Evolutionary conservation across 2,113 vertebrate species (phyloP), one percentile per base, ranked within the genome.

Genomic region (Silurus glanis): DNA sequence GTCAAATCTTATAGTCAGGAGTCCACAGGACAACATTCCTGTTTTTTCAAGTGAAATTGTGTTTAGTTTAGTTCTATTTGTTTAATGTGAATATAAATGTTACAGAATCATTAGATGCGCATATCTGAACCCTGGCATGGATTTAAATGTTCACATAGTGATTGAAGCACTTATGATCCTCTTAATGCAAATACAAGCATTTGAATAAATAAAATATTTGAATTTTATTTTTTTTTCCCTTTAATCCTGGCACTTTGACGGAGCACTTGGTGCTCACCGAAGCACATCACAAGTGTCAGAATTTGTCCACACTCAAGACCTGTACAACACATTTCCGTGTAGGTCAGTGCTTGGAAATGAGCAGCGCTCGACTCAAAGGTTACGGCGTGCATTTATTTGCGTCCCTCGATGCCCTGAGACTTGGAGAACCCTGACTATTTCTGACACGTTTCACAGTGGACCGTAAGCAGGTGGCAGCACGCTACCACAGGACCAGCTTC

Each of bases 311-410:
- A 90, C 91, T 92, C 92, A 90, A 92, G 91, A 92, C 91, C 90
- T 91, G 91, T 92, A 91, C 92, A 92, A 85, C 89, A 76, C 92
- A 92, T 91, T 94, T 94, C 93, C 88, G 89, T 92, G 92, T 95
- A 95, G 94, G 94, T 95, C 94, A 95, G 88, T n/a, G 93, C 92
- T 95, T 95, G 83, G 91, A 93, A 94, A 94, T 94, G 94, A 95
- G 94, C 93, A 90, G 89, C 89, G 92, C 92, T 92, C 93, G 92
- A 90, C 92, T 91, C 92, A 95, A 95, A 95, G 94, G 95, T 95
- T 94, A 95, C 47, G 88, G 89, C 92, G 90, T 91, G 94, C 93
- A 95, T 95, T 90, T 91, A 95, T 95, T 95, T 95, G 93, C 93
- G 95, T 95, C 93, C 88, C 90, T 86, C 87, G 93, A 89, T 88